Evolutionary conservation across 2,113 vertebrate species (phyloP).

Genomic region (Bubo scandiacus): DNA sequence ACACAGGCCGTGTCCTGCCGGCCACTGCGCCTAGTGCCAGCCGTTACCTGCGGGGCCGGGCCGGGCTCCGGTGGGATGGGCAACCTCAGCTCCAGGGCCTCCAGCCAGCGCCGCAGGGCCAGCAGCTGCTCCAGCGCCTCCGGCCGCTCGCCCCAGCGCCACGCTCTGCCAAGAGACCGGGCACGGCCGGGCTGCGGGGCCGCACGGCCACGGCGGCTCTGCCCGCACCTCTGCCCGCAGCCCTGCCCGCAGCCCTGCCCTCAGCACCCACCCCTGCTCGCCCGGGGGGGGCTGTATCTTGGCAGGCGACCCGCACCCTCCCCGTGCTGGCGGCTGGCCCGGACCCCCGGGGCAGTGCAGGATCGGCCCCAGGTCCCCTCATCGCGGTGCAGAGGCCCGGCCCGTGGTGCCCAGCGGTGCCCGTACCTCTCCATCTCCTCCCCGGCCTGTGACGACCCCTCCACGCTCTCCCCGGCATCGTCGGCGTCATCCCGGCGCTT

Average conservation of each 20-base stretch:
- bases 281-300: not conserved
- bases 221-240: too few relatives aligned
- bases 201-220: too few relatives aligned
- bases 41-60: not conserved
- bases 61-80: conserved; percentile 55
- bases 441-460: not conserved
- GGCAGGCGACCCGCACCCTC: not conserved
- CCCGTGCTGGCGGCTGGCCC: not conserved
- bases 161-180: not conserved
- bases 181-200: not conserved
- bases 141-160: conserved; percentile 17
- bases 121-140: conserved; percentile 81
- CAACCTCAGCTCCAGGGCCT: conserved; percentile 77
- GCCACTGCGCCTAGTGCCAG: not conserved
- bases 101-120: conserved; percentile 81
- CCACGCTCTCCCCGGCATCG: rapidly evolving
- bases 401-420: rapidly evolving
- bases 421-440: not conserved
- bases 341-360: rapidly evolving
- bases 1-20: not conserved
- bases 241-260: too few relatives aligned
- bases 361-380: not conserved
- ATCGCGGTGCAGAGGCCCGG: rapidly evolving
- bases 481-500: rapidly evolving
- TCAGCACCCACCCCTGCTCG: not conserved